Percentiles rank a stretch among this genome's conserved stretches.
Conservation (phyloP, 2,888 invertebrate species). For the Morinoia aosen region DNA sequence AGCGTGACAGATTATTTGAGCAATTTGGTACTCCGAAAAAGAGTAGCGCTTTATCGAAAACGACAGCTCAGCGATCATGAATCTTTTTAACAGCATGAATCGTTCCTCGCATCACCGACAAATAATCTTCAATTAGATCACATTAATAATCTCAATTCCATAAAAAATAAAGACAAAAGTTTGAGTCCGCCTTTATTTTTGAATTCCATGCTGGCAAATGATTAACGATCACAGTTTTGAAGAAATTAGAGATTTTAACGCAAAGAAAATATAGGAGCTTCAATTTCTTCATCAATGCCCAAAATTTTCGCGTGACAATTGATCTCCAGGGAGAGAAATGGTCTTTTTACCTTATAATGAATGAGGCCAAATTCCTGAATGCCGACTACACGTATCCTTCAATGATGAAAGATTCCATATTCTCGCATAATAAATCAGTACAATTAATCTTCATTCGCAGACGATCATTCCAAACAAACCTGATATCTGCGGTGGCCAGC, state of each 20-base stretch:
- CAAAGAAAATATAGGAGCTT: background rate
- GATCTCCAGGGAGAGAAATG: background rate
- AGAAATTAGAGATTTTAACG: background rate
- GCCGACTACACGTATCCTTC: background rate
- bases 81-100: background rate
- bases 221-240: background rate
- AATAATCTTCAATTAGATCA: background rate
- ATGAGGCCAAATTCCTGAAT: background rate
- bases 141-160: background rate
- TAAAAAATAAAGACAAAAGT: background rate
- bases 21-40: background rate
- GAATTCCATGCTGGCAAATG: background rate
- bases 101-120: background rate
- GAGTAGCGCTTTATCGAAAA: background rate
- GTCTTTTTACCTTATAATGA: background rate
- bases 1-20: background rate
- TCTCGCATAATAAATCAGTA: background rate
- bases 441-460: background rate
- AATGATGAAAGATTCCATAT: background rate
- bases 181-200: background rate
- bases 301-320: background rate
- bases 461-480: background rate
- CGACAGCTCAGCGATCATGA: background rate
- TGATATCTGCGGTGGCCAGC: background rate
- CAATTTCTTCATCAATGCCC: background rate